These are phyloP conservation scores for Calameuta pallipes DNA, from an alignment of 2,888 invertebrate species.

Conservation along the genomic window DNA sequence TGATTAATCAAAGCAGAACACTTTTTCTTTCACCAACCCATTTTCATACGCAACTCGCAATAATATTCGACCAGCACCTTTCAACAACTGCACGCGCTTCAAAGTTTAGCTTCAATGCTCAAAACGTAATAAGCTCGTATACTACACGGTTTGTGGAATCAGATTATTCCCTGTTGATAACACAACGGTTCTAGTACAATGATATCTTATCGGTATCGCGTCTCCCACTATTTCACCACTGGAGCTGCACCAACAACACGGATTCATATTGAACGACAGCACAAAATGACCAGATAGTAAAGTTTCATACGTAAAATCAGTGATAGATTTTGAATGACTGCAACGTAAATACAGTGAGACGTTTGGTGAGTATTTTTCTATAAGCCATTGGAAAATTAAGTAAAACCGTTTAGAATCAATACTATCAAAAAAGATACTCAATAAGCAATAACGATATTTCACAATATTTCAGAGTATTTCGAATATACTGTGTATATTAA, in stretches of 20 bases:
- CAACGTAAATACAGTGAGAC: neutral
- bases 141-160: neutral
- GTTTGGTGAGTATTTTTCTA: neutral
- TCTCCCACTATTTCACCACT: constrained; percentile 9
- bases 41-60: neutral
- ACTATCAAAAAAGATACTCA: neutral
- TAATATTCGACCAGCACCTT: neutral
- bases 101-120: neutral
- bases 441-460: neutral
- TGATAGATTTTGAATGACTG: neutral
- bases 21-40: neutral
- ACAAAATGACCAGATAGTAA: neutral
- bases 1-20: neutral
- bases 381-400: neutral
- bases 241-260: neutral
- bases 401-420: neutral
- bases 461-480: neutral
- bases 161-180: constrained; percentile 19
- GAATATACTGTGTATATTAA: neutral
- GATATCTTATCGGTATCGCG: constrained; percentile 14
- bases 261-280: neutral
- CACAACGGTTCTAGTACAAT: constrained; percentile 7
- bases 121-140: neutral
- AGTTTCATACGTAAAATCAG: neutral
- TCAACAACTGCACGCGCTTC: neutral